Percentiles rank a stretch among this genome's conserved stretches.
Evolutionary conservation across 1,140 invertebrate species (phyloP).

Genomic region (Hyles euphorbiae): DNA sequence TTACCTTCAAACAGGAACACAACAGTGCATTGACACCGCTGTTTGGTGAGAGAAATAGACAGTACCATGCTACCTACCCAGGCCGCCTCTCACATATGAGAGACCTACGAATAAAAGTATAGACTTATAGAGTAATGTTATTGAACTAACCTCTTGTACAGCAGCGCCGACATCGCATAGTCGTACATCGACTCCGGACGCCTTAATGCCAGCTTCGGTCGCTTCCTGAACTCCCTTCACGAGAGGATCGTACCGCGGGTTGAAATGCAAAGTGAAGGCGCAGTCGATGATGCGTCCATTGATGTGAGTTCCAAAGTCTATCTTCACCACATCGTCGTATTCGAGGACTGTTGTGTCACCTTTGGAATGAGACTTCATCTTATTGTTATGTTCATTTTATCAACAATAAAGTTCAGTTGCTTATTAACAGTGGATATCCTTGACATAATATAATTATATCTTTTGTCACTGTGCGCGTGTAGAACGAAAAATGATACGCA

Average conservation of each 20-base stretch:
- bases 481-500: too few species aligned
- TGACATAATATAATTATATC: too few species aligned
- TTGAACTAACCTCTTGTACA: conserved; percentile 87
- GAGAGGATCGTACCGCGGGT: conserved; percentile 97
- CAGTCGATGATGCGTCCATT: conserved; percentile 99
- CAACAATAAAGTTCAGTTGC: too few species aligned
- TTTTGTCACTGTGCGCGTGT: too few species aligned
- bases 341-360: conserved; percentile 95
- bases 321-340: conserved; percentile 99
- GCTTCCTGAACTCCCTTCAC: conserved; percentile 97
- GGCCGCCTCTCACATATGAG: too few species aligned
- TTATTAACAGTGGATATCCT: too few species aligned
- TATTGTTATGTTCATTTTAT: too few species aligned
- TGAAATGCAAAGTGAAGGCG: conserved; percentile 98
- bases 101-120: not conserved
- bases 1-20: too few species aligned
- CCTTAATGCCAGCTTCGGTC: conserved; percentile 97
- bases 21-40: too few species aligned
- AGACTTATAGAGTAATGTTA: not conserved
- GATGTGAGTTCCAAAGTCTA: conserved; percentile 99
- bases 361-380: not conserved
- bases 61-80: too few species aligned
- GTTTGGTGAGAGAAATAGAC: too few species aligned
- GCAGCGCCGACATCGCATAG: conserved; percentile 98
- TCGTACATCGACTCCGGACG: conserved; percentile 97